Conservation (phyloP, 92 coral and sea anemone species). For the Umimayanthus chanpuru region DNA sequence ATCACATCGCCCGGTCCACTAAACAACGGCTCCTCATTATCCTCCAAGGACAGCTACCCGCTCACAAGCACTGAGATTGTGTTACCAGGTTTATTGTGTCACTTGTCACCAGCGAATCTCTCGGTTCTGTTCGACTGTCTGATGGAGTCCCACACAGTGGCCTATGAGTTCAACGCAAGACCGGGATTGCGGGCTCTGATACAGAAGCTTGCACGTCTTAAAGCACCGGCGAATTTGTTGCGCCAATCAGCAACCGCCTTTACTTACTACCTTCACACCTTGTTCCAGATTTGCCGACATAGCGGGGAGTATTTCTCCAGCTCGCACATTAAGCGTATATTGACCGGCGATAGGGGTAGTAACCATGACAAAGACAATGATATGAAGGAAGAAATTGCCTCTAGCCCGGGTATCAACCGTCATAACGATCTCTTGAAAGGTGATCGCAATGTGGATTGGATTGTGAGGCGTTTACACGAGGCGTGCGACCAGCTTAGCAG, state of each 20-base stretch:
- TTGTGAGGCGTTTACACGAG: slow-evolving; percentile 91
- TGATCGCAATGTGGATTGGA: slow-evolving; percentile 95
- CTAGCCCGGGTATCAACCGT: slow-evolving; percentile 60
- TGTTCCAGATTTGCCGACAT: slow-evolving; percentile 96
- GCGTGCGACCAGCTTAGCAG: slow-evolving; percentile 97
- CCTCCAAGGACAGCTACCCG: slow-evolving; percentile 51
- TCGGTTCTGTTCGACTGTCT: slow-evolving; percentile 94
- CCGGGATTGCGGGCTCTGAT: slow-evolving; percentile 92
- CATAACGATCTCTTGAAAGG: slow-evolving; percentile 89
- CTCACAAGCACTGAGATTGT: slow-evolving; percentile 70
- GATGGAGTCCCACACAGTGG: slow-evolving; percentile 98
- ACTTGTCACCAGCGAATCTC: slow-evolving; percentile 92
- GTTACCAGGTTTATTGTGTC: slow-evolving; percentile 88
- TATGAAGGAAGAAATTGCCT: slow-evolving; percentile 65
- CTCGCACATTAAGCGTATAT: slow-evolving; percentile 93
- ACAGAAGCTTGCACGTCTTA: slow-evolving; percentile 90
- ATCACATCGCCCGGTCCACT: slow-evolving; percentile 61
- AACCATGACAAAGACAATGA: slow-evolving; percentile 63
- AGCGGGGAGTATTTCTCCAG: slow-evolving; percentile 97
- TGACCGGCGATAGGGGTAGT: slow-evolving; percentile 88
- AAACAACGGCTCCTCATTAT: slow-evolving; percentile 46
- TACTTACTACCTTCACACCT: slow-evolving; percentile 90
- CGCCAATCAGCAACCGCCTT: slow-evolving; percentile 98
- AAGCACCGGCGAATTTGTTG: slow-evolving; percentile 93
- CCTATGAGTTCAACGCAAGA: slow-evolving; percentile 96